Evolutionary conservation across 2,888 invertebrate genomes (phyloP), one percentile per base, ranked within the genome.

Genomic region (Apodemia mormo): DNA sequence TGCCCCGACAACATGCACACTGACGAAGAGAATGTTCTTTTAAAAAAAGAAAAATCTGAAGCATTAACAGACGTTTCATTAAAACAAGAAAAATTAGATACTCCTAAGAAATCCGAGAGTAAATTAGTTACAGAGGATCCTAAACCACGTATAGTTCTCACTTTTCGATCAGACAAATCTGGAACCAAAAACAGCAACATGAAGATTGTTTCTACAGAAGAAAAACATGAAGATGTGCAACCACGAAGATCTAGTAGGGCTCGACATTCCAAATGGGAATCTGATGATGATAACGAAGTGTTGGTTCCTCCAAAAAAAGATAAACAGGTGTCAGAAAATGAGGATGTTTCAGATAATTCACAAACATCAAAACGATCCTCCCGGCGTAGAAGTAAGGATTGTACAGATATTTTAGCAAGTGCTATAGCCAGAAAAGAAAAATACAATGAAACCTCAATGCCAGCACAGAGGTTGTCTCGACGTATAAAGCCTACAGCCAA

Each of bases 351-450:
- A 0, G 90, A 90, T 52, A 84, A 81, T 71, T 83, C 87, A 0
- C 80, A 89, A 37, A 86, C 93, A 12, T 87, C 94, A 0, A 96
- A 96, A 82, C 92, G 96, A 30, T 95, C 95, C 0, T 94, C 95
- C 0, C 92, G 95, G 54, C 89, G 95, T 66, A 95, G 95, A 76
- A 95, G 95, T 80, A 95, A 95, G 76, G 94, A 88, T 64, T 86
- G 86, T 22, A 94, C 95, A 73, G 95, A 96, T 67, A 94, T 96
- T 45, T 84, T 96, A 33, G 95, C 96, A 73, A 95, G 94, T 84
- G 96, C 96, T 10, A 96, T 96, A 78, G 96, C 96, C 0, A 92
- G 96, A 14, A 96, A 96, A 81, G 96, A 96, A 81, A 96, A 96
- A 0, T 96, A 95, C 77, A 95, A 95, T 77, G 94, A 94, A 77